Conservation (phyloP, 2,797 vertebrate species). For the Picus viridis region DNA sequence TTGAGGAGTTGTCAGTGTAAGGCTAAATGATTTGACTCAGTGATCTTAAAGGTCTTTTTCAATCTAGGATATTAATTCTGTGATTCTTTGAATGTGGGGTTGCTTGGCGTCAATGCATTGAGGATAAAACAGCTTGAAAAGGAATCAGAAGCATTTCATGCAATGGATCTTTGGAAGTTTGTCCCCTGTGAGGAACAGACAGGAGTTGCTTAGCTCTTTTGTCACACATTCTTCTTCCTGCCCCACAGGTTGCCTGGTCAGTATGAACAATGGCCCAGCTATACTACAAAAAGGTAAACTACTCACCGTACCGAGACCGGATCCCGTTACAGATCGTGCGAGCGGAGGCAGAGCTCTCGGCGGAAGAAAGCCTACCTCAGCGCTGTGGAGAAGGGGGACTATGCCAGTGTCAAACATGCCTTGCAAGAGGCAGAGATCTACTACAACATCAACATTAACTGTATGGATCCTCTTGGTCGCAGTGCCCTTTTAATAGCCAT, state of each 20-base stretch:
- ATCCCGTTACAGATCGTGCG: constrained; percentile 95
- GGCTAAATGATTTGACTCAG: no score
- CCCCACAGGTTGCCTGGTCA: constrained; percentile 69
- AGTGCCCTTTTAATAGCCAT: constrained; percentile 95
- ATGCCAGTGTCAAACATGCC: constrained; percentile 92
- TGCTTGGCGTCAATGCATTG: neutral
- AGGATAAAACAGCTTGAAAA: neutral
- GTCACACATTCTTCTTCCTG: neutral
- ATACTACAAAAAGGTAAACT: constrained; percentile 96
- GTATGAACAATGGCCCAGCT: constrained; percentile 88
- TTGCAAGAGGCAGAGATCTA: constrained; percentile 94
- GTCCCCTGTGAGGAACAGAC: neutral
- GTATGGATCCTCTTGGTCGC: constrained; percentile 94
- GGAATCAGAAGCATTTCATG: fast-evolving
- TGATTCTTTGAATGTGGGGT: neutral
- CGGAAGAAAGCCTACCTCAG: constrained; percentile 91
- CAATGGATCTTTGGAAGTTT: neutral
- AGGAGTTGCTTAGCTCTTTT: neutral
- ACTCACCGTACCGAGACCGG: constrained; percentile 93
- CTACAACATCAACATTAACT: constrained; percentile 98
- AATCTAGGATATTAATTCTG: no score
- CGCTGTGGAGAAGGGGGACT: constrained; percentile 96
- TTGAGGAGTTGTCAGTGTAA: no score
- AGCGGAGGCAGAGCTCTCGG: constrained; percentile 92
- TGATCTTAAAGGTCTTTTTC: no score